Conservation (phyloP, 2,888 invertebrate genomes). For the Sarcophaga variegata region DNA sequence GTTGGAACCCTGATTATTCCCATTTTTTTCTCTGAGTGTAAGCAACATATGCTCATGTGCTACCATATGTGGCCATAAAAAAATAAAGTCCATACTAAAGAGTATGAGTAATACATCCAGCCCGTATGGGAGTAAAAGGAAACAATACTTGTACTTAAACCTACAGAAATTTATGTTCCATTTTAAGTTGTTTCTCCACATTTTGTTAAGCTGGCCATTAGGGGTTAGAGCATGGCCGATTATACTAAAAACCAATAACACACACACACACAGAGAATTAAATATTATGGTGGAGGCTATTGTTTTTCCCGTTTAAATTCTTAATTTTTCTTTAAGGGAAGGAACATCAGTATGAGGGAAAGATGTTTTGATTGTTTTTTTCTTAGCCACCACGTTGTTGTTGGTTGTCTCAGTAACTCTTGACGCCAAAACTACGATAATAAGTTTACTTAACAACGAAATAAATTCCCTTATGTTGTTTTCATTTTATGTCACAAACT, state of each 20-base stretch:
- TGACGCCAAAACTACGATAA: slow-evolving; percentile 69
- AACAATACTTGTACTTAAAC: slow-evolving; percentile 35
- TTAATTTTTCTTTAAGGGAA: background rate
- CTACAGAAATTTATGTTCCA: slow-evolving; percentile 57
- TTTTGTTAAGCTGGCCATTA: background rate
- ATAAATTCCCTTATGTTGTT: slow-evolving; percentile 18
- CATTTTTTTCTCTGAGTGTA: background rate
- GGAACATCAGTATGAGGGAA: background rate
- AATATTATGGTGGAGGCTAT: background rate
- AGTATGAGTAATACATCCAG: slow-evolving; percentile 25
- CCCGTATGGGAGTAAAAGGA: slow-evolving; percentile 50
- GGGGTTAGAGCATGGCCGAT: background rate
- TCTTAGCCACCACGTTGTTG: slow-evolving; percentile 70
- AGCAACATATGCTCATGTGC: slow-evolving; percentile 26
- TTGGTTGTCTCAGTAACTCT: slow-evolving; percentile 61
- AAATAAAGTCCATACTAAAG: background rate
- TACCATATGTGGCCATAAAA: slow-evolving; percentile 8
- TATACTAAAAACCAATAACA: slow-evolving; percentile 29
- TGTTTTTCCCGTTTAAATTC: background rate
- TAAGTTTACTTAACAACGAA: slow-evolving; percentile 68
- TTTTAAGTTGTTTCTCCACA: slow-evolving; percentile 1
- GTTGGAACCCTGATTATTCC: no score
- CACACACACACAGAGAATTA: slow-evolving; percentile 7
- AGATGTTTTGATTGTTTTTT: slow-evolving; percentile 22
- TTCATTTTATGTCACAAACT: slow-evolving; percentile 35